A percentile compares a stretch with the other conserved stretches of the same genome.
These are phyloP conservation scores for Etheostoma spectabile DNA, from an alignment of 2,113 vertebrate species.

Conservation along the genomic window DNA sequence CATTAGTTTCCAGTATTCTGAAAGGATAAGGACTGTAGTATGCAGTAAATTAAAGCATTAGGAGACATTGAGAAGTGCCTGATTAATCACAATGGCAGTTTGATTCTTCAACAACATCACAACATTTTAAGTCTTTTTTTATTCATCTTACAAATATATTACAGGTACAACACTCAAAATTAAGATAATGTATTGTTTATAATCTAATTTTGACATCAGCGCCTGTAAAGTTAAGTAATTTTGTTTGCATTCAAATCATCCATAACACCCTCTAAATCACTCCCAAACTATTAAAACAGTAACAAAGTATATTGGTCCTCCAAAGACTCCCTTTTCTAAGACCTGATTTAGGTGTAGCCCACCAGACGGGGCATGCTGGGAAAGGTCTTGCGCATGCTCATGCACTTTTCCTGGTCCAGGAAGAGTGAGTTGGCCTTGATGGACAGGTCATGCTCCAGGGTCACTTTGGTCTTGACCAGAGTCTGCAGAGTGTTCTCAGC, in stretches of 20 bases:
- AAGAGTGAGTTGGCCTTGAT: constrained; percentile 94
- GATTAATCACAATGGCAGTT: background rate
- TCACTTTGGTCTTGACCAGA: constrained; percentile 88
- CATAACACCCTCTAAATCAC: constrained; percentile 44
- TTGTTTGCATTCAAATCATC: constrained; percentile 11
- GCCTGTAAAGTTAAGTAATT: background rate
- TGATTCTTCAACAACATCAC: rapidly evolving
- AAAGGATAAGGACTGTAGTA: background rate
- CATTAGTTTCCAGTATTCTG: background rate
- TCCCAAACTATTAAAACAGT: constrained; percentile 23
- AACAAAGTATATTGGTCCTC: background rate
- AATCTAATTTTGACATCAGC: background rate
- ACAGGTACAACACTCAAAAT: background rate
- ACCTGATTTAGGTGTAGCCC: constrained; percentile 83
- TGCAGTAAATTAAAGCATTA: background rate
- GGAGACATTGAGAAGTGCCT: background rate
- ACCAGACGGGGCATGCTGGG: constrained; percentile 89
- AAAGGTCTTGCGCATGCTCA: constrained; percentile 93
- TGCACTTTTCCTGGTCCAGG: constrained; percentile 95
- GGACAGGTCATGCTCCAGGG: constrained; percentile 91
- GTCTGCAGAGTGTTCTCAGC: constrained; percentile 88
- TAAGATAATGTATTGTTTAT: background rate
- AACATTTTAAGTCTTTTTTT: background rate
- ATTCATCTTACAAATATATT: background rate
- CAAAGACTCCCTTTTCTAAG: background rate